phyloP scores from a whole-genome alignment of 2,797 vertebrate species.

The Cuculus canorus region DNA sequence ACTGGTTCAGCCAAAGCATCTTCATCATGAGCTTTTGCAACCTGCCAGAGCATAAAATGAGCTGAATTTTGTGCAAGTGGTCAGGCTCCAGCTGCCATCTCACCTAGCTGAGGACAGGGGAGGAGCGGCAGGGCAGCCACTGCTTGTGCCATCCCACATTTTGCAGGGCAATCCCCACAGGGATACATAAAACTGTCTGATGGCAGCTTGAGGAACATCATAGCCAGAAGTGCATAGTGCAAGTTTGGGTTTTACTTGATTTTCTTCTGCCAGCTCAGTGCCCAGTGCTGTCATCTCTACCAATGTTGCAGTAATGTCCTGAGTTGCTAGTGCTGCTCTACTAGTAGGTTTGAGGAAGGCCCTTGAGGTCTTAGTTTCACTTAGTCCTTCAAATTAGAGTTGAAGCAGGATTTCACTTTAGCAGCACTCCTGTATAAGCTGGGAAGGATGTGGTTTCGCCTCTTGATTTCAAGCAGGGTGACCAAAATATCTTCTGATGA shows the following conservation, averaged over 20 bases:
- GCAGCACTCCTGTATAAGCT: neutral
- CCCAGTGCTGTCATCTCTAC: neutral
- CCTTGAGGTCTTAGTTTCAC: neutral
- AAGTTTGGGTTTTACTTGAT: neutral
- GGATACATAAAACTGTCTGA: neutral
- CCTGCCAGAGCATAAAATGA: neutral
- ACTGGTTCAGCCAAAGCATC: neutral
- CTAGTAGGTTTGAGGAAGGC: rapidly evolving
- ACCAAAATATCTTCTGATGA: neutral
- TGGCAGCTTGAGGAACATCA: rapidly evolving
- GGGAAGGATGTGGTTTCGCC: neutral
- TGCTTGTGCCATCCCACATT: neutral
- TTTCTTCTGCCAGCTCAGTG: neutral
- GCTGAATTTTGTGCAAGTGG: neutral
- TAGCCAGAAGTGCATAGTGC: neutral
- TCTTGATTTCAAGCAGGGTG: neutral
- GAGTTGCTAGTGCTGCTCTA: neutral
- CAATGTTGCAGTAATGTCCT: neutral
- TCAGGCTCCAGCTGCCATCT: neutral
- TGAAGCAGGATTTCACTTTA: neutral
- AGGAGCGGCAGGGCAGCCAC: neutral
- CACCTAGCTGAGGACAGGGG: neutral
- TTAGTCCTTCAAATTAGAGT: neutral
- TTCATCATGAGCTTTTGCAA: neutral
- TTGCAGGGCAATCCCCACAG: neutral